These are phyloP conservation scores for Sylvilagus bachmani DNA, from an alignment of 2,113 vertebrate species.

Conservation along the genomic window DNA sequence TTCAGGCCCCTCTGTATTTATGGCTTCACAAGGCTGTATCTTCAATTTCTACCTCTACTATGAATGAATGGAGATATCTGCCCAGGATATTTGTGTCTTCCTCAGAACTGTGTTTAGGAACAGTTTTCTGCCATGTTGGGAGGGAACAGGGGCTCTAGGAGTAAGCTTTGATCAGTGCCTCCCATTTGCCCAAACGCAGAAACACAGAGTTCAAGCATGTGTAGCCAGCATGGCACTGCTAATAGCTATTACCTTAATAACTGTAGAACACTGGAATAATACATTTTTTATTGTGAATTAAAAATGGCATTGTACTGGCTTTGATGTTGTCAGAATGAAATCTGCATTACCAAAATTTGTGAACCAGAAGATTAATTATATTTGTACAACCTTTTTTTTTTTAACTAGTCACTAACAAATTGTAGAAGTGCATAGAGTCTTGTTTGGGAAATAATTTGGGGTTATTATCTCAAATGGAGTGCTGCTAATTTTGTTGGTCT, in stretches of 20 bases:
- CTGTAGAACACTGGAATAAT: constrained; percentile 51
- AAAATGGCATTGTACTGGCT: constrained; percentile 61
- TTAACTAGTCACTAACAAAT: constrained; percentile 70
- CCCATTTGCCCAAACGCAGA: neutral
- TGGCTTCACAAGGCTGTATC: neutral
- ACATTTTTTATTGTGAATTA: constrained; percentile 49
- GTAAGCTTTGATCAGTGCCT: constrained; percentile 24
- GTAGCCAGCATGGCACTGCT: neutral
- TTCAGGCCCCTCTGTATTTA: neutral
- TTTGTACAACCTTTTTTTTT: constrained; percentile 72
- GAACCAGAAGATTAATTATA: constrained; percentile 82
- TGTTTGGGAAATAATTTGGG: constrained; percentile 78
- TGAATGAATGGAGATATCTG: neutral
- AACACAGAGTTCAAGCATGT: neutral
- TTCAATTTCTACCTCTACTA: neutral
- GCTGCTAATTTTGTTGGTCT: constrained; percentile 70
- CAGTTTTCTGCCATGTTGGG: neutral
- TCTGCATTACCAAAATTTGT: constrained; percentile 56
- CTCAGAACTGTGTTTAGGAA: neutral
- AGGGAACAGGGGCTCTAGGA: neutral
- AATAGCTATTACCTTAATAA: constrained; percentile 65
- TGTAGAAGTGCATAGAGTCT: constrained; percentile 56
- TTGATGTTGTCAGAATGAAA: constrained; percentile 75
- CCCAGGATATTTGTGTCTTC: neutral
- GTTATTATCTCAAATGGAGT: constrained; percentile 77